A percentile compares a stretch with the other conserved stretches of the same genome.
phyloP scores from a whole-genome alignment of 2,797 vertebrate genomes.

The Sciurus carolinensis region DNA sequence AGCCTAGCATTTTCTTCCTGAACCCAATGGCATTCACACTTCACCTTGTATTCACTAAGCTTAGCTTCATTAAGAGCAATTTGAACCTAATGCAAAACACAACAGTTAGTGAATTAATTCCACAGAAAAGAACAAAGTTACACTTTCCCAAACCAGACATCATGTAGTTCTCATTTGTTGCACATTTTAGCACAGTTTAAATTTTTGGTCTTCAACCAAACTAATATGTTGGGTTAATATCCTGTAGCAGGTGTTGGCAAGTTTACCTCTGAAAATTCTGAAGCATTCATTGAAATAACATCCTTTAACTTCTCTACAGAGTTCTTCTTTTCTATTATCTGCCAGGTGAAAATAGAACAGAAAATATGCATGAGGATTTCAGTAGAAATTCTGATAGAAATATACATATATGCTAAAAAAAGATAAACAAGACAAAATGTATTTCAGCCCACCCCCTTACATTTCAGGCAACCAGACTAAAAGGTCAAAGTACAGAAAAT shows the following conservation, averaged over 20 bases:
- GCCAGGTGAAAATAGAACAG: constrained; percentile 55
- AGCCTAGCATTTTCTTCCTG: constrained; percentile 93
- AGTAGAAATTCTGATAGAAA: background rate
- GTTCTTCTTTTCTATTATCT: constrained; percentile 91
- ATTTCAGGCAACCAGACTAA: background rate
- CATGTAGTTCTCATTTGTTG: background rate
- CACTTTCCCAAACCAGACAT: background rate
- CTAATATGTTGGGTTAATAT: background rate
- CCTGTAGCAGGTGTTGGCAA: background rate
- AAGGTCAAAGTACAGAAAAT: background rate
- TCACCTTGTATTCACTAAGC: constrained; percentile 95
- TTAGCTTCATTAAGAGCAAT: constrained; percentile 95
- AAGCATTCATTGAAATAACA: constrained; percentile 91
- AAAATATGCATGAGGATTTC: constrained; percentile 41
- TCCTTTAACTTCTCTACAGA: constrained; percentile 93
- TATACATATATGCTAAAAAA: background rate
- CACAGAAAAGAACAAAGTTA: background rate
- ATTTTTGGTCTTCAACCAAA: background rate
- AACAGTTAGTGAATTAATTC: constrained; percentile 17
- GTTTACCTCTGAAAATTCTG: constrained; percentile 94
- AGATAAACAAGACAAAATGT: background rate
- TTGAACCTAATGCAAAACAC: constrained; percentile 90
- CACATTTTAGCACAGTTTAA: background rate
- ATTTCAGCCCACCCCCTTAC: background rate
- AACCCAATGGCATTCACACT: constrained; percentile 91